Percentiles rank a stretch among this genome's conserved stretches.
Conservation (phyloP, 2,113 vertebrate genomes). For the Odontophorus gujanensis region DNA sequence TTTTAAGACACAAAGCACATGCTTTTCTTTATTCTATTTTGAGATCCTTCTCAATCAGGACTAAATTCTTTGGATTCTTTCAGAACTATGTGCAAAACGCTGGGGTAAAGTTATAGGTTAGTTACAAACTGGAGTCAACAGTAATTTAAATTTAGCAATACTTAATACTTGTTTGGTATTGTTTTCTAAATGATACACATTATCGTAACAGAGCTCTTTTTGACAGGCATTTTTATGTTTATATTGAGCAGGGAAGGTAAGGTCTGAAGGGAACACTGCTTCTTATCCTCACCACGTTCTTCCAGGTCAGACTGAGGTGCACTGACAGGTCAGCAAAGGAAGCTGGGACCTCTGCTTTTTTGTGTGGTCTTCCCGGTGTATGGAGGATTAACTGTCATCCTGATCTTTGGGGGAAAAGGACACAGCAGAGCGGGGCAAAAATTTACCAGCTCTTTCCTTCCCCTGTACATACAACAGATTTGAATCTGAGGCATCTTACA, state of each 20-base stretch:
- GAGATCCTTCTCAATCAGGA: neutral
- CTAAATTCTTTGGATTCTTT: neutral
- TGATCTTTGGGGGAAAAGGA: neutral
- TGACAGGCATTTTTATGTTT: neutral
- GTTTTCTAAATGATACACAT: neutral
- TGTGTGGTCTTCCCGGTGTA: neutral
- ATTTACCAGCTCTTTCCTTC: neutral
- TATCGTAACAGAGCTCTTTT: fast-evolving
- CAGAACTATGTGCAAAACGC: neutral
- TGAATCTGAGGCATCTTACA: slow-evolving; percentile 29
- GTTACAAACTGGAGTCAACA: neutral
- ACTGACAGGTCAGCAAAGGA: neutral
- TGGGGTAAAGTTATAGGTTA: neutral
- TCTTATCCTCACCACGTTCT: neutral
- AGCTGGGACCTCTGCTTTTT: neutral
- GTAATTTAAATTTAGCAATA: neutral
- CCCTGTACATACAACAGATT: neutral
- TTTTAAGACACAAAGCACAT: slow-evolving; percentile 13
- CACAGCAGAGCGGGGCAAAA: neutral
- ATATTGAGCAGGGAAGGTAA: neutral
- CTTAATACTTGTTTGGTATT: neutral
- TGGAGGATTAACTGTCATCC: neutral
- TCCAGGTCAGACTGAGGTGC: neutral
- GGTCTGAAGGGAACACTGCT: neutral
- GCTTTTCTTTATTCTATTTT: neutral